These are phyloP conservation scores for Malurus splendens DNA, from an alignment of 2,797 vertebrate species.

Conservation along the genomic window DNA sequence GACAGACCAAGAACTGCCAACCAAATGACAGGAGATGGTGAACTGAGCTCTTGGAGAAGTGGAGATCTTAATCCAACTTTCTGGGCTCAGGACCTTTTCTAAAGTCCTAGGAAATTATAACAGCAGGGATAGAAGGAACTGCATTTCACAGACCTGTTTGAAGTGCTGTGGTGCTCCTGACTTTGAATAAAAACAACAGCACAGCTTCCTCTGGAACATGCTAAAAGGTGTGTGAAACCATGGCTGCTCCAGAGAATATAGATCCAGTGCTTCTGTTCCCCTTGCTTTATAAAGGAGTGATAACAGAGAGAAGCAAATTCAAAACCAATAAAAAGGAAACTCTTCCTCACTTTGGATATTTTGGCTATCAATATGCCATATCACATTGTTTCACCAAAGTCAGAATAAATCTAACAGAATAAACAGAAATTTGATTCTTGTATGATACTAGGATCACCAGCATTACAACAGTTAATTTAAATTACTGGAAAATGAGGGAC, in stretches of 20 bases:
- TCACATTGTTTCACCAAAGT: not conserved
- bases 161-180: not conserved
- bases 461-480: not conserved
- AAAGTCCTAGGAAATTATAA: not conserved
- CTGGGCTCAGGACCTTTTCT: not conserved
- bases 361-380: not conserved
- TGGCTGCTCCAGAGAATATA: not conserved
- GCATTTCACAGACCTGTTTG: not conserved
- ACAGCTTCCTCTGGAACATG: not conserved
- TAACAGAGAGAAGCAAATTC: not conserved
- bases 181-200: conserved; percentile 27
- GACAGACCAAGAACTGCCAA: not conserved
- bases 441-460: not conserved
- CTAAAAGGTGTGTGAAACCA: not conserved
- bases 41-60: not conserved
- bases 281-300: not conserved
- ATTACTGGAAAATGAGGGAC: not conserved
- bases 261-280: not conserved
- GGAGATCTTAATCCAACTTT: not conserved
- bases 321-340: not conserved
- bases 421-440: not conserved
- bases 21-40: not conserved
- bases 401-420: not conserved
- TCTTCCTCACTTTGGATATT: not conserved
- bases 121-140: not conserved